A percentile compares a stretch with the other conserved stretches of the same genome.
Evolutionary conservation across 2,797 vertebrate genomes (phyloP).

Genomic region (Nyctibius grandis): DNA sequence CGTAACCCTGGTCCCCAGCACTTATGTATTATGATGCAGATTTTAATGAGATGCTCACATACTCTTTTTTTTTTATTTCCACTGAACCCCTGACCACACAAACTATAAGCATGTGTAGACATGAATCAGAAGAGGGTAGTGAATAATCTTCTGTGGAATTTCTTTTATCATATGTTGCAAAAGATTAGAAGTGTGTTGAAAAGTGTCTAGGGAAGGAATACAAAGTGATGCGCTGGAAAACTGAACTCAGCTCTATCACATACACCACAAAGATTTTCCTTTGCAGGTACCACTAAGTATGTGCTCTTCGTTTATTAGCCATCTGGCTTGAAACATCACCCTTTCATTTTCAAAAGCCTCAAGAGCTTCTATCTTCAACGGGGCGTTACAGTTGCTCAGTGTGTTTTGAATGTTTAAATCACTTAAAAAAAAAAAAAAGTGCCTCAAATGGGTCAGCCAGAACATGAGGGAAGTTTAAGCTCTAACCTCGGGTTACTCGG

Average conservation of each 20-base stretch:
- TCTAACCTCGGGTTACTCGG: background rate
- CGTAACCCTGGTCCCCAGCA: background rate
- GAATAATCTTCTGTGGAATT: background rate
- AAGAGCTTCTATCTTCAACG: background rate
- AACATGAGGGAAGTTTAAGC: background rate
- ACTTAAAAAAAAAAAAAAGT: background rate
- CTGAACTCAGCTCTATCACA: fast-evolving
- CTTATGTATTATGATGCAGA: background rate
- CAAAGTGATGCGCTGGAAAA: background rate
- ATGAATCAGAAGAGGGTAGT: background rate
- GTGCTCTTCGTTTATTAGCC: background rate
- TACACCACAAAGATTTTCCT: background rate
- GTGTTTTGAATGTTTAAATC: background rate
- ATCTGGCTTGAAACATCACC: background rate
- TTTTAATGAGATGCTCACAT: background rate
- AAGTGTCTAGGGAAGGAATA: background rate
- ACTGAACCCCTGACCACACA: background rate
- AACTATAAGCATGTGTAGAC: background rate
- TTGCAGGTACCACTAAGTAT: background rate
- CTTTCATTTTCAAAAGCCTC: background rate
- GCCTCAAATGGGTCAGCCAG: background rate
- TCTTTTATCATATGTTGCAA: background rate
- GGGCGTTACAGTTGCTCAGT: background rate
- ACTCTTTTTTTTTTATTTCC: background rate
- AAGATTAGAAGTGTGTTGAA: background rate